phyloP scores from a whole-genome alignment of 2,797 vertebrate genomes.

The Pseudopleuronectes americanus region DNA sequence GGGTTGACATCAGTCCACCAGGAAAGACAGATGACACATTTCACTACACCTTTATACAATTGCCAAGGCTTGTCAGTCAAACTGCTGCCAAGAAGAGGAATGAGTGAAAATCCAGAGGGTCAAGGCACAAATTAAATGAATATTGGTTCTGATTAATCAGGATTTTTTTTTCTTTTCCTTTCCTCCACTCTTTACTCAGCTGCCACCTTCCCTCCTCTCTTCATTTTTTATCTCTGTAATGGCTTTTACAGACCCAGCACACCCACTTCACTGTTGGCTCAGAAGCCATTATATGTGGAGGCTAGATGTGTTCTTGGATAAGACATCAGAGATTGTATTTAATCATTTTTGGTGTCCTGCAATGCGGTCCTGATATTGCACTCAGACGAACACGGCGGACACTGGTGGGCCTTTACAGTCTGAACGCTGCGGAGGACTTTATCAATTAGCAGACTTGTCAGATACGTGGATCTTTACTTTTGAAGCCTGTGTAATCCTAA shows the following conservation, averaged over 20 bases:
- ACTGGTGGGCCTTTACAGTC: not conserved
- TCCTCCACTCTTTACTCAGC: conserved; percentile 9
- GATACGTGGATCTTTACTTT: not conserved
- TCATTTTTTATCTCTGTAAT: conserved; percentile 10
- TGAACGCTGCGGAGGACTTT: not conserved
- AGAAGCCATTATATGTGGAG: conserved; percentile 18
- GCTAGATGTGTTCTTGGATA: conserved; percentile 18
- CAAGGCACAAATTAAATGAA: conserved; percentile 13
- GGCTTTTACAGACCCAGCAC: conserved; percentile 4
- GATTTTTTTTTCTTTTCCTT: not conserved
- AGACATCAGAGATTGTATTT: conserved; percentile 36
- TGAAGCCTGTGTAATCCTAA: not conserved
- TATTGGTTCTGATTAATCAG: conserved; percentile 11
- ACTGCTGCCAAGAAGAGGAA: conserved; percentile 9
- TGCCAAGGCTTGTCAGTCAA: conserved; percentile 50
- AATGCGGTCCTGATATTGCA: conserved; percentile 14
- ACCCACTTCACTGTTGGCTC: conserved; percentile 21
- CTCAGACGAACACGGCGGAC: conserved; percentile 1
- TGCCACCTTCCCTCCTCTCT: conserved; percentile 9
- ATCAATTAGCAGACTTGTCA: conserved; percentile 12
- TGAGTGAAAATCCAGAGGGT: conserved; percentile 33
- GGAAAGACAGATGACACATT: conserved; percentile 62
- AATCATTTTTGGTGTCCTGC: conserved; percentile 19
- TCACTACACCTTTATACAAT: conserved; percentile 46
- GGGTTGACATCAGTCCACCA: conserved; percentile 56